phyloP scores from a whole-genome alignment of 2,888 invertebrate genomes.

The Hecatera dysodea region DNA sequence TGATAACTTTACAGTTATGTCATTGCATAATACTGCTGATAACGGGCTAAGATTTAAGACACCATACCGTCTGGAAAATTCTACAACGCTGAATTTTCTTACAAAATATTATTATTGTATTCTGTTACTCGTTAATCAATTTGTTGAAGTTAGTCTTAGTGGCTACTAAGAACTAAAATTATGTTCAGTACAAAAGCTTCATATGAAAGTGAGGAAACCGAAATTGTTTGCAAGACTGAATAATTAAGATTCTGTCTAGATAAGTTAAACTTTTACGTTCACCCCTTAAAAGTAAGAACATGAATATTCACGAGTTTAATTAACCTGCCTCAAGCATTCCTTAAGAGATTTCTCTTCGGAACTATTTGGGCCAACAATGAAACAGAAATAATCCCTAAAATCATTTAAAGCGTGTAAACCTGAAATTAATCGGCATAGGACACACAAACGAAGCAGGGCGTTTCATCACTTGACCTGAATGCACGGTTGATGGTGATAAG shows the following conservation, averaged over 20 bases:
- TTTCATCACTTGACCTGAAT: constrained; percentile 80
- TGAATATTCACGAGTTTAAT: constrained; percentile 65
- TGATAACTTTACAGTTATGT: constrained; percentile 57
- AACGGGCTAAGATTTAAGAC: constrained; percentile 47
- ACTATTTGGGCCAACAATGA: constrained; percentile 56
- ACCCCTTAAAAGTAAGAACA: constrained; percentile 62
- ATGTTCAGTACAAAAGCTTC: constrained; percentile 6
- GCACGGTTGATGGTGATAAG: constrained; percentile 72
- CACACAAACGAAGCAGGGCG: constrained; percentile 56
- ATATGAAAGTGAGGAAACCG: constrained; percentile 33
- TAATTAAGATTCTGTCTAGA: constrained; percentile 55
- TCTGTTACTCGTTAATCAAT: not conserved
- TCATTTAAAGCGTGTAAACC: constrained; percentile 51
- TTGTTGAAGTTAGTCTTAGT: not conserved
- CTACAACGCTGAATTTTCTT: not conserved
- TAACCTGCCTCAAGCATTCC: constrained; percentile 52
- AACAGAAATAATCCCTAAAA: constrained; percentile 48
- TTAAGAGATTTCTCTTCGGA: constrained; percentile 56
- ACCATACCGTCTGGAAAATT: constrained; percentile 44
- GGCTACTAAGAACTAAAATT: not conserved
- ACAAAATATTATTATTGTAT: not conserved
- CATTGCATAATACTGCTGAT: constrained; percentile 60
- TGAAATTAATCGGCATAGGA: constrained; percentile 55
- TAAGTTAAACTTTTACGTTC: constrained; percentile 54
- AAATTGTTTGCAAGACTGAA: constrained; percentile 44